Conservation (phyloP, 1,140 invertebrate genomes). For the Zaprionus ghesquierei region DNA sequence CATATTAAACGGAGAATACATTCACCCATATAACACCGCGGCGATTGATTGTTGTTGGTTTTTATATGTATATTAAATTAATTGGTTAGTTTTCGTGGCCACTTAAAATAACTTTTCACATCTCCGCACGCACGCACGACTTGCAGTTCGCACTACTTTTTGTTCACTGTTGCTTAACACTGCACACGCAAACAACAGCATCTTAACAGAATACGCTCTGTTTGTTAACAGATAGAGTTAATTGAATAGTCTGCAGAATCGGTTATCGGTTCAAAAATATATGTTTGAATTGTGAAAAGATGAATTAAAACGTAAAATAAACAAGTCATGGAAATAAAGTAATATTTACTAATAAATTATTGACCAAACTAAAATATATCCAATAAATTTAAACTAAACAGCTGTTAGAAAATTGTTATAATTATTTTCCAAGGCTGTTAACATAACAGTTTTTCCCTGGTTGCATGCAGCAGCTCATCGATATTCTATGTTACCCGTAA, state of each 20-base stretch:
- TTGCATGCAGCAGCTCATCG: neutral
- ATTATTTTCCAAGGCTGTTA: neutral
- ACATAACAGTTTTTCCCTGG: neutral
- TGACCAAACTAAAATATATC: neutral
- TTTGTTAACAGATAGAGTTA: slow-evolving; percentile 1
- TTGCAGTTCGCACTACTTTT: slow-evolving; percentile 43
- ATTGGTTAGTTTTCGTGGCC: slow-evolving; percentile 51
- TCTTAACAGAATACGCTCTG: neutral
- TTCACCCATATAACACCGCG: slow-evolving; percentile 27
- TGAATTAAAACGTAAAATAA: neutral
- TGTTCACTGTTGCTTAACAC: slow-evolving; percentile 34
- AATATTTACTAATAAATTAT: neutral
- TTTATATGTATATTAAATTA: slow-evolving; percentile 39
- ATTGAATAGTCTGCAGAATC: neutral
- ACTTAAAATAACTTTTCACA: slow-evolving; percentile 38
- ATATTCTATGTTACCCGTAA: neutral
- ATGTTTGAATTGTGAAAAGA: neutral
- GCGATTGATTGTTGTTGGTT: slow-evolving; percentile 20
- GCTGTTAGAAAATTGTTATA: neutral
- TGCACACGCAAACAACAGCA: slow-evolving; percentile 17
- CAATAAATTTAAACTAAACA: slow-evolving; percentile 7
- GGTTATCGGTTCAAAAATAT: neutral
- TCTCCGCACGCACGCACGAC: slow-evolving; percentile 42
- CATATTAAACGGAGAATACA: slow-evolving; percentile 29
- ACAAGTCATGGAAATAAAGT: neutral